A percentile compares a stretch with the other conserved stretches of the same genome.
Evolutionary conservation across 2,888 invertebrate genomes (phyloP).

Genomic region (Pachymerium ferrugineum): DNA sequence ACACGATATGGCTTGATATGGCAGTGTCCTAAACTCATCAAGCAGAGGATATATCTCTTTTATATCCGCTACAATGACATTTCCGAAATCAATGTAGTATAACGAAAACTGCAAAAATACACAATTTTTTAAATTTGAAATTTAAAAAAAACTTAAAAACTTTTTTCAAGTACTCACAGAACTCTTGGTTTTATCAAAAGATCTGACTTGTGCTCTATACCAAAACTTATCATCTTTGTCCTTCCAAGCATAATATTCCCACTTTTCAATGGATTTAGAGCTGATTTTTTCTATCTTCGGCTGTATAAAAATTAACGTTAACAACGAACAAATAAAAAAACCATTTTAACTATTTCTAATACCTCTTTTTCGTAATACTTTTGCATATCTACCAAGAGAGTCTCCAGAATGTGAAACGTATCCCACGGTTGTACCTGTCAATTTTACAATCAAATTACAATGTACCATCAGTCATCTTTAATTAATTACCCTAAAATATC

Average conservation of each 20-base stretch:
- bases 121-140: not conserved
- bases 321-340: not conserved
- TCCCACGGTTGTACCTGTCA: not conserved
- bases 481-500: conserved; percentile 59
- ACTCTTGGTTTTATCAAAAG: not conserved
- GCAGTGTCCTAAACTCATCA: conserved; percentile 55
- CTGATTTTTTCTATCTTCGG: too few relatives aligned
- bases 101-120: conserved; percentile 54
- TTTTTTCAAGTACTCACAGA: not conserved
- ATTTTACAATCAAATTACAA: too few relatives aligned
- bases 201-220: not conserved
- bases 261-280: not conserved
- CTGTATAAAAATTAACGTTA: not conserved
- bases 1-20: conserved; percentile 62
- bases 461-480: too few relatives aligned
- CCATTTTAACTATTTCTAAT: too few relatives aligned
- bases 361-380: not conserved
- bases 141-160: too few relatives aligned
- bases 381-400: not conserved
- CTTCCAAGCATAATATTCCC: conserved; percentile 54
- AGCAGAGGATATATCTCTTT: conserved; percentile 56
- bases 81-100: conserved; percentile 61
- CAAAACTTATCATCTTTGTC: conserved; percentile 62
- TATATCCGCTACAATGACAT: conserved; percentile 56
- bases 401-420: not conserved